A percentile compares a stretch with the other conserved stretches of the same genome.
Evolutionary conservation across 1,140 invertebrate genomes (phyloP).

Genomic region (Homarus americanus): DNA sequence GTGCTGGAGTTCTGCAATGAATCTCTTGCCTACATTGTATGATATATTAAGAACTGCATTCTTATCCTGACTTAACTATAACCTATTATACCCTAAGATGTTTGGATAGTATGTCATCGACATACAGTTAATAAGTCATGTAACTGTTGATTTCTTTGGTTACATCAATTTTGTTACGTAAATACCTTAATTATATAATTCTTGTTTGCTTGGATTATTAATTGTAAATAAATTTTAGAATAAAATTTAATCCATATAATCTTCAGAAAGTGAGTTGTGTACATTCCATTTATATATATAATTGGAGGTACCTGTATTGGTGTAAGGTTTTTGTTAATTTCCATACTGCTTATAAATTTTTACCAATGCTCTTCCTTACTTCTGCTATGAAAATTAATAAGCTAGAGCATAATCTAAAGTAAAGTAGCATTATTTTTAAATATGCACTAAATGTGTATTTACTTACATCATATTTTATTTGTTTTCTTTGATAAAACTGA

Average conservation of each 20-base stretch:
- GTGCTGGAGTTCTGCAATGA: conserved; percentile 22
- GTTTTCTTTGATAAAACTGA: not conserved
- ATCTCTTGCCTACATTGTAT: conserved; percentile 23
- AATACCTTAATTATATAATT: not conserved
- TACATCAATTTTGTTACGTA: not conserved
- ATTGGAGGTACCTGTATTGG: not conserved
- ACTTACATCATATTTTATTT: not conserved
- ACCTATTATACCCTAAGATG: conserved; percentile 37
- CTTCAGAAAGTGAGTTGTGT: not conserved
- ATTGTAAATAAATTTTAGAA: too few species aligned
- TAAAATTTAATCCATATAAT: too few species aligned
- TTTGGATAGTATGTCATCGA: conserved; percentile 30
- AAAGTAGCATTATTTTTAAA: not conserved
- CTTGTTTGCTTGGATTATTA: too few species aligned
- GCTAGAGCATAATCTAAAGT: not conserved
- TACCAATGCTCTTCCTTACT: not conserved
- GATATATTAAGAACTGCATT: conserved; percentile 42
- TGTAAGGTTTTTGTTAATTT: not conserved
- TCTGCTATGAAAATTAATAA: not conserved
- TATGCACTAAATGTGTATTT: not conserved
- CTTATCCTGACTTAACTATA: conserved; percentile 52
- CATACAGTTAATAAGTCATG: conserved; percentile 23
- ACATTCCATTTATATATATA: not conserved
- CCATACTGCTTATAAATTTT: not conserved
- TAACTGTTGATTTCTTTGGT: not conserved